These are phyloP conservation scores for Platalea minor DNA, from an alignment of 2,797 vertebrate species.

Conservation along the genomic window DNA sequence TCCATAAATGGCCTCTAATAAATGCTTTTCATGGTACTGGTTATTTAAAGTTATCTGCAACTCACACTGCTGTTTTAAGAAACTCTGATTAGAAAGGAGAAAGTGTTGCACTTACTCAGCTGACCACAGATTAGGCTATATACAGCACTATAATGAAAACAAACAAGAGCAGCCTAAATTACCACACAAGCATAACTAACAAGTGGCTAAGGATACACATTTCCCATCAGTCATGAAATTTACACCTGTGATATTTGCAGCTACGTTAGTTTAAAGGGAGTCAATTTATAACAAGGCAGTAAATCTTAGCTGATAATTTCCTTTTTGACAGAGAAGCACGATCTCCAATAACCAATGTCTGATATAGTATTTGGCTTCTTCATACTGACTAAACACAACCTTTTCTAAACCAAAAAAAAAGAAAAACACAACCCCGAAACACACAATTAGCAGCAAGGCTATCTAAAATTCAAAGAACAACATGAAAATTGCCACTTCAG, in stretches of 20 bases:
- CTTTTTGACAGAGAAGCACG: background rate
- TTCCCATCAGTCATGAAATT: background rate
- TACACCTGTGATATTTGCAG: background rate
- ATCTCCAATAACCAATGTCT: background rate
- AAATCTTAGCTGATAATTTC: background rate
- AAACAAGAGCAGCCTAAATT: background rate
- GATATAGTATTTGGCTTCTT: background rate
- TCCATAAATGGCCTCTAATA: background rate
- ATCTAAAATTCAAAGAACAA: background rate
- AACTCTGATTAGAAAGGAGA: background rate
- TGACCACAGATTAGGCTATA: background rate
- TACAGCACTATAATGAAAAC: background rate
- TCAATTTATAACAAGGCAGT: background rate
- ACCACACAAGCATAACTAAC: background rate
- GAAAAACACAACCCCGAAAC: background rate
- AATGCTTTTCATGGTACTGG: background rate
- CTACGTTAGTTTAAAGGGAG: background rate
- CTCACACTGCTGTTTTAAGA: background rate
- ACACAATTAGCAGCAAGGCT: background rate
- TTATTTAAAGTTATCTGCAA: background rate
- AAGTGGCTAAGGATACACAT: background rate
- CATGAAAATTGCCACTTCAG: background rate
- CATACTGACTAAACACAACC: background rate
- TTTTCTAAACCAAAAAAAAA: background rate
- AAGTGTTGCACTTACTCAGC: background rate